These are phyloP conservation scores for Trinorchestia longiramus DNA, from an alignment of 1,140 invertebrate genomes.

Conservation along the genomic window DNA sequence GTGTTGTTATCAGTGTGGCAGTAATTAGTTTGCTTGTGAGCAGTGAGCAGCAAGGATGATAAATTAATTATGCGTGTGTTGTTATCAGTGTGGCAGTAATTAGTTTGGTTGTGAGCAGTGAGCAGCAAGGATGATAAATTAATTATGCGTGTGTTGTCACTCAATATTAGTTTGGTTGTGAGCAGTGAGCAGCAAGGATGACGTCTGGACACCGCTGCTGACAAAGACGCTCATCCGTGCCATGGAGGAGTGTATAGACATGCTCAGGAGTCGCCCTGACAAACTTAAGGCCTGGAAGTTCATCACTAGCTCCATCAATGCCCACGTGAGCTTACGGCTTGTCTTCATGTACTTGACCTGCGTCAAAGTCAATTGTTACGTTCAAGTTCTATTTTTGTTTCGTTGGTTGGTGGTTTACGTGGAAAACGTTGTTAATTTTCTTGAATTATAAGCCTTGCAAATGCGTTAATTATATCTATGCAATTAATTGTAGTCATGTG, in stretches of 20 bases:
- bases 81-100: too few species aligned
- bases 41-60: slow-evolving; percentile 1
- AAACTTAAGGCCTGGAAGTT: slow-evolving; percentile 31
- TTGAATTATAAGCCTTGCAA: too few species aligned
- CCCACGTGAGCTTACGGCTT: not conserved
- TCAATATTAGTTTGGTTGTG: not conserved
- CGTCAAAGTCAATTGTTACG: too few species aligned
- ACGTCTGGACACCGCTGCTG: slow-evolving; percentile 12
- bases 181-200: not conserved
- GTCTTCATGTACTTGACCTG: too few species aligned
- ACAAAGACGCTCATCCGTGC: slow-evolving; percentile 35
- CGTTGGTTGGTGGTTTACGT: too few species aligned
- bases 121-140: not conserved
- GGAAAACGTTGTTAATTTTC: too few species aligned
- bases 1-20: too few species aligned
- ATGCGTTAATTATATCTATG: too few species aligned
- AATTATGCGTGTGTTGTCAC: not conserved
- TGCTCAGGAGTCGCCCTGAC: slow-evolving; percentile 44
- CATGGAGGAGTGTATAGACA: slow-evolving; percentile 29
- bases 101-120: too few species aligned
- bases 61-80: too few species aligned
- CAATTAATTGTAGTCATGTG: too few species aligned
- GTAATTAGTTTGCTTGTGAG: not conserved
- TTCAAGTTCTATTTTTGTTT: too few species aligned
- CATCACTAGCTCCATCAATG: slow-evolving; percentile 15